Base-by-base conservation (phyloP, 2,113 vertebrate species). In the Brachirus orientalis region DNA sequence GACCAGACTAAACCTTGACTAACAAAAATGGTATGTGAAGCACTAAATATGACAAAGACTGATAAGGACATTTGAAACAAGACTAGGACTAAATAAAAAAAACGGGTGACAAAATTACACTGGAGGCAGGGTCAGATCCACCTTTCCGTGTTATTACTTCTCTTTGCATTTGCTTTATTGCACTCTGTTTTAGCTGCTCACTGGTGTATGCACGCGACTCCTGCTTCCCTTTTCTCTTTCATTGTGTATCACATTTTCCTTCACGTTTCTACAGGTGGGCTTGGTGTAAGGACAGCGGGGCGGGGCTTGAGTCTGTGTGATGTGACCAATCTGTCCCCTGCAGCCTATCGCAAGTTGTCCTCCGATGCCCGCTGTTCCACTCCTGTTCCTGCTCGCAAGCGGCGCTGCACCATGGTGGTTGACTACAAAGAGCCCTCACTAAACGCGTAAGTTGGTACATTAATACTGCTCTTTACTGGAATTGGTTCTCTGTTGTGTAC, bases 351-450 rank as follows among this genome's bases (percentile, higher is more conserved):
- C 55, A 88, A 80, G 66, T 78, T 86, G 73, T 87, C 92, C 57
- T 76, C 78, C 19, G 90, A 88, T 1, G 63, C 73, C 18, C 72
- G 75, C 6, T 82, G 84, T 55, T 72, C 78, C 68, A 67, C 59
- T 0, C 64, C 33, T 0, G 61, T 67, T 52, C 77, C 73, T 38
- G 43, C 79, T 36, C 91, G 90, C 57, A 95, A 90, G 69, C 91
- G 96, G 0, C 93, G 95, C 67, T 94, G 94, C 80, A 92, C 94
- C 14, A 61, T 86, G 70, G 38, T 17, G 0, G 90, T 96, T 40
- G 93, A 61, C 90, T 99, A 98, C 46, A 98, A 96, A 72, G 97
- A 99, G 37, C 98, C 97, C 10, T 93, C 88, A 0, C 66, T 96
- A 37, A 44, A 0, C 13, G 72, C 47, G 96, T 96, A 85, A 77